Percentiles rank a stretch among this genome's conserved stretches.
Conservation (phyloP, 2,888 invertebrate species). For the Carcina quercana region DNA sequence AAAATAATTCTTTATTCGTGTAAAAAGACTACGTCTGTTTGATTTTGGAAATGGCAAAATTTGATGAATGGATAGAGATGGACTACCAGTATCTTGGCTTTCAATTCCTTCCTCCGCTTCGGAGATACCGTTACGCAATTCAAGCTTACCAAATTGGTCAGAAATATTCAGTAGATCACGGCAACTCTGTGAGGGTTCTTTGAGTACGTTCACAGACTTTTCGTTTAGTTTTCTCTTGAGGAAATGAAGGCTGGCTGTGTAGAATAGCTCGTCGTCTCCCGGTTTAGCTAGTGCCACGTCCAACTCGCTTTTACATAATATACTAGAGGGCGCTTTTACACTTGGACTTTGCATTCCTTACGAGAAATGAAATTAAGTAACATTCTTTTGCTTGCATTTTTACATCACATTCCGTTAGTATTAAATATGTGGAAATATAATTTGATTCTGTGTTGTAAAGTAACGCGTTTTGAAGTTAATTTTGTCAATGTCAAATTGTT, state of each 20-base stretch:
- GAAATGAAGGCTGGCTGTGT: constrained; percentile 54
- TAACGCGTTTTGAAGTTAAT: constrained; percentile 10
- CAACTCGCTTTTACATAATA: constrained; percentile 19
- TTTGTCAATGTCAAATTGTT: no score
- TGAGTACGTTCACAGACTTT: constrained; percentile 25
- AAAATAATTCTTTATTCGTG: constrained; percentile 39
- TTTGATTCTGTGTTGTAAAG: constrained; percentile 2
- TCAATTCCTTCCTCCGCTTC: constrained; percentile 7
- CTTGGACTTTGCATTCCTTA: constrained; percentile 41
- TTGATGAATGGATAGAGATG: constrained; percentile 47
- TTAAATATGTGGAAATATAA: background rate
- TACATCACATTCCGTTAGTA: constrained; percentile 9
- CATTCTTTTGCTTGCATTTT: constrained; percentile 30
- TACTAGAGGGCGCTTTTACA: constrained; percentile 15
- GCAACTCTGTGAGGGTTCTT: constrained; percentile 36
- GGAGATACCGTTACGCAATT: background rate
- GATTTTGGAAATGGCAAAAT: constrained; percentile 57
- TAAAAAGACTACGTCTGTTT: constrained; percentile 36
- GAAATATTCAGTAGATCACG: constrained; percentile 25
- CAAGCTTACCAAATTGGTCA: background rate
- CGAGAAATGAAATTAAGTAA: constrained; percentile 15
- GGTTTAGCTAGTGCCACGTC: constrained; percentile 25
- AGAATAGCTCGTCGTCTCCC: constrained; percentile 46
- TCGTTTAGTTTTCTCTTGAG: constrained; percentile 49
- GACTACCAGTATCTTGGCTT: constrained; percentile 10